Percentiles rank a stretch among this genome's conserved stretches.
phyloP scores from a whole-genome alignment of 2,113 vertebrate genomes.

The Synodontis membranacea region DNA sequence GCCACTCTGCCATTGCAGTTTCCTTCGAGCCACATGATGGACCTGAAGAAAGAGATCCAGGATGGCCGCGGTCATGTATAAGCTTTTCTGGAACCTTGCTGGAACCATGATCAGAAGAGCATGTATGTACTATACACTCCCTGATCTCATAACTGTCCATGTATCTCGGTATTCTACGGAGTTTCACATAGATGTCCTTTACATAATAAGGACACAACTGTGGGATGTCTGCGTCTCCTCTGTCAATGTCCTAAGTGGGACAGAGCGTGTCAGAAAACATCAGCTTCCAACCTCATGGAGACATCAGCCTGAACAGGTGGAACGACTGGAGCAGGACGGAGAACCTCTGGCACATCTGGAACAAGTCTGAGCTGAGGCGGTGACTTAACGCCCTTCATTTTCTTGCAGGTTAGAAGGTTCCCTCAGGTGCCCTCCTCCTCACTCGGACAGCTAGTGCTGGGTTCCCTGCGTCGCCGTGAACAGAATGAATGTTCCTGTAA shows the following conservation, averaged over 20 bases:
- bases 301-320: slow-evolving; percentile 15
- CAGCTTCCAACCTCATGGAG: too few relatives aligned
- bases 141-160: slow-evolving; percentile 81
- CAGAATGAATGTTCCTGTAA: too few relatives aligned
- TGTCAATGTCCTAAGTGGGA: too few relatives aligned
- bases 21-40: slow-evolving; percentile 80
- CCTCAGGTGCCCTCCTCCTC: slow-evolving; percentile 64
- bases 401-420: slow-evolving; percentile 67
- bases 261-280: too few relatives aligned
- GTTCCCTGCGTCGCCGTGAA: slow-evolving; percentile 58
- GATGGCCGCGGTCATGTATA: slow-evolving; percentile 88
- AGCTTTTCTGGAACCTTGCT: slow-evolving; percentile 83
- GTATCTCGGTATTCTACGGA: slow-evolving; percentile 71
- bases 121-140: slow-evolving; percentile 85
- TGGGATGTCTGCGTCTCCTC: too few relatives aligned
- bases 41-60: slow-evolving; percentile 90
- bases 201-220: too few relatives aligned
- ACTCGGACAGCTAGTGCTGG: slow-evolving; percentile 45
- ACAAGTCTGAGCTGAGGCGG: slow-evolving; percentile 49
- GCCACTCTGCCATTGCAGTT: slow-evolving; percentile 87
- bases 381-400: slow-evolving; percentile 60
- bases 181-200: too few relatives aligned
- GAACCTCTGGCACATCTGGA: slow-evolving; percentile 54
- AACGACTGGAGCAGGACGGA: neutral
- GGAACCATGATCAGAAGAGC: slow-evolving; percentile 88